Base-by-base conservation (phyloP, 2,888 invertebrate genomes). In the Galerucella pusilla region DNA sequence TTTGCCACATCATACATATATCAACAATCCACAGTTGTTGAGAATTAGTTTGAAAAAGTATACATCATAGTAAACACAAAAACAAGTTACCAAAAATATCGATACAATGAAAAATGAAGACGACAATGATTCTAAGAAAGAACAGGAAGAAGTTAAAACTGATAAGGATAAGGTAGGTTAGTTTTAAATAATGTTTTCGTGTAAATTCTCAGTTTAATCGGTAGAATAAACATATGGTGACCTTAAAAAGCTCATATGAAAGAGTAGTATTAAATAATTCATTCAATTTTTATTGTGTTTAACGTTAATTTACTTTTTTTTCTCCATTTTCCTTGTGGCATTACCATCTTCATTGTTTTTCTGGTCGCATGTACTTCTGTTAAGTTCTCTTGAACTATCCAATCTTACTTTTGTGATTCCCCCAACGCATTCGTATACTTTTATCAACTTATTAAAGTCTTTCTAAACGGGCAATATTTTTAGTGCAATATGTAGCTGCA, bases 141-240 rank as follows among this genome's bases (percentile, higher is more conserved):
- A 64, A 16, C 7, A 25, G 6, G 28, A 60, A n/a, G 49, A 25
- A 9, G 54, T 52, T 12, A 35, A 63, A n/a, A 63, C 12, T 35
- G 63, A 65, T 65, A 65, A 45, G 46, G 66, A 28, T 67, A 60
- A 72, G 72, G 72, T 72, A 72, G 72, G 72, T 72, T 67, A 72
- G 72, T 72, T 14, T 25, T 49, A 14, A 52, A 67, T 46, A 52
- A 11, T 67, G 9, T 10, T 28, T 67, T 67, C 52, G 25, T 16
- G 49, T 20, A 20, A 10, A 35, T 28, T 35, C 7, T 9, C 28
- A 61, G 35, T 28, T 60, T 20, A 60, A 28, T 60, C 28, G 60
- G 61, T 12, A 11, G 16, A 25, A 64, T 9, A 20, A 65, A 65
- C 64, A 65, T 65, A 65, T 65, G 64, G 64, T 16, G 25, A 65